These are phyloP conservation scores for Ammodytes marinus DNA, from an alignment of 2,113 vertebrate species.

Conservation along the genomic window DNA sequence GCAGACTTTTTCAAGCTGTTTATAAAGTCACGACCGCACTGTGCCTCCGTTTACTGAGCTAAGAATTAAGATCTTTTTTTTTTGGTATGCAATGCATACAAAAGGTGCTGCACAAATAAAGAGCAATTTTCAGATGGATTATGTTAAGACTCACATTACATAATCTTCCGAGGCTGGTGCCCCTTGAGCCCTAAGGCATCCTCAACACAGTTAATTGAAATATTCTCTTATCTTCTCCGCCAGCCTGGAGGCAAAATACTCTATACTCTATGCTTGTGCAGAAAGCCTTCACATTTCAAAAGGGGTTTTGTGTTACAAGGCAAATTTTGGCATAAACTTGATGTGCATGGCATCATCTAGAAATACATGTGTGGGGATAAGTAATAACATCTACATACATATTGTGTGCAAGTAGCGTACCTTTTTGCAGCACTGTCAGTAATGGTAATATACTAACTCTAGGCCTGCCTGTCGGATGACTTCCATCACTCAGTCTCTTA, in stretches of 20 bases:
- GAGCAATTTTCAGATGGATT: background rate
- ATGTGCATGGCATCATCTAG: background rate
- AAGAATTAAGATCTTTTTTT: background rate
- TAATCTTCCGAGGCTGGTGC: background rate
- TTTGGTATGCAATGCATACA: background rate
- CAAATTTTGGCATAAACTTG: background rate
- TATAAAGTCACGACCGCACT: background rate
- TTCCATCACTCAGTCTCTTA: conserved; percentile 17
- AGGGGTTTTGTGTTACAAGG: background rate
- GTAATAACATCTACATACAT: conserved; percentile 11
- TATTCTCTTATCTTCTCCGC: background rate
- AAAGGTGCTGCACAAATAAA: background rate
- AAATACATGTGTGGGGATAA: background rate
- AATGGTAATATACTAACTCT: background rate
- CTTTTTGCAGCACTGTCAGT: background rate
- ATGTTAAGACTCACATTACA: background rate
- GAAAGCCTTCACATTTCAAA: conserved; percentile 1
- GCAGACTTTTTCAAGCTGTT: background rate
- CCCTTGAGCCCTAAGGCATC: background rate
- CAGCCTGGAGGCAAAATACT: background rate
- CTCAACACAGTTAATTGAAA: background rate
- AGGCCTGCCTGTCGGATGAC: background rate
- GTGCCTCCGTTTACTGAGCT: background rate
- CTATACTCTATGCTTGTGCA: background rate
- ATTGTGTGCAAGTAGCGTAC: background rate